Percentiles rank a stretch among this genome's conserved stretches.
Evolutionary conservation across 92 coral and sea anemone species (phyloP).

Genomic region (Micromussa lordhowensis): DNA sequence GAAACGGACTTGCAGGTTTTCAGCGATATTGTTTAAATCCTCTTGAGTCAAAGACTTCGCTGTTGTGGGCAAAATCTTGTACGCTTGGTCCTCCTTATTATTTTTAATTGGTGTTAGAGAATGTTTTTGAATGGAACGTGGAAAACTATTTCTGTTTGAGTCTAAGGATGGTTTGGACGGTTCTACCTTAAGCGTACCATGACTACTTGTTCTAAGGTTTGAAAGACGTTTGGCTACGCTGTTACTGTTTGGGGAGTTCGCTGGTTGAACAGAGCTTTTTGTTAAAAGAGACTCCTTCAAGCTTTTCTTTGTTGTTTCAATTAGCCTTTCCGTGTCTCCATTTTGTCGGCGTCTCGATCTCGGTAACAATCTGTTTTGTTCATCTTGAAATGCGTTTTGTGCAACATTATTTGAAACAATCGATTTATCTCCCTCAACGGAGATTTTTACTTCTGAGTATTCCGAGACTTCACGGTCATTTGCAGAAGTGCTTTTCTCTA

Average conservation of each 20-base stretch:
- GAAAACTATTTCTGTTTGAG: neutral
- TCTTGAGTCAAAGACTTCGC: constrained; percentile 44
- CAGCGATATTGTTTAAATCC: constrained; percentile 73
- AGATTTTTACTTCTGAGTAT: neutral
- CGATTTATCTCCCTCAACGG: neutral
- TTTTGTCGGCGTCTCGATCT: neutral
- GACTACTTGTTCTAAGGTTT: neutral
- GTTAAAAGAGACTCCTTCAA: neutral
- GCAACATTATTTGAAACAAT: neutral
- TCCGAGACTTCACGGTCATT: neutral
- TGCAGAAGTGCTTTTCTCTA: neutral
- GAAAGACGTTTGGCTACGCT: neutral
- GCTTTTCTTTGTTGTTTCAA: too few relatives aligned
- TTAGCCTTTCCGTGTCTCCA: neutral
- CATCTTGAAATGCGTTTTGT: neutral
- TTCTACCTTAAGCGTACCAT: neutral
- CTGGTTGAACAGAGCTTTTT: neutral
- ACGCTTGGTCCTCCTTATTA: neutral
- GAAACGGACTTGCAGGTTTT: constrained; percentile 71
- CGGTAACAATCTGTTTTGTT: neutral
- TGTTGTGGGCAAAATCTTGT: neutral
- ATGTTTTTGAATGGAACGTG: neutral
- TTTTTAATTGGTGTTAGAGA: neutral
- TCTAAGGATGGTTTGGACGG: neutral
- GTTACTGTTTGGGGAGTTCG: neutral